Evolutionary conservation across 2,797 vertebrate species (phyloP).

Genomic region (Phoebastria nigripes): DNA sequence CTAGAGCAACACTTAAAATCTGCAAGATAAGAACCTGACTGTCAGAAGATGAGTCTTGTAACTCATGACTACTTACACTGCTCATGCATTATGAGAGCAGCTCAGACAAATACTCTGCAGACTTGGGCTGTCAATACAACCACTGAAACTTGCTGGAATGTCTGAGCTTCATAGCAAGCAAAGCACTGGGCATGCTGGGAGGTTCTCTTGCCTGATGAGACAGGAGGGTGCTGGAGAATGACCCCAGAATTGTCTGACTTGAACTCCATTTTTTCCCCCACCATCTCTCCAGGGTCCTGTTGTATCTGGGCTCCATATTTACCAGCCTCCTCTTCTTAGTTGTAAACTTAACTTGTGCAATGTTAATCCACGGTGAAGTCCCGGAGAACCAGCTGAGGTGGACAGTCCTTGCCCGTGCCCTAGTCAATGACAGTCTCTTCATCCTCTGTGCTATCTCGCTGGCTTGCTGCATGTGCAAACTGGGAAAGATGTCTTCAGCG

Average conservation of each 20-base stretch:
- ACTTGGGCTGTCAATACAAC: neutral
- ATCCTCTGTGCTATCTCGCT: constrained; percentile 90
- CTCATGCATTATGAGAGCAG: neutral
- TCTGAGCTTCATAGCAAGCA: neutral
- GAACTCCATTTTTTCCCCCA: neutral
- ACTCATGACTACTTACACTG: constrained; percentile 39
- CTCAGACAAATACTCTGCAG: neutral
- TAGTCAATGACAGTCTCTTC: constrained; percentile 91
- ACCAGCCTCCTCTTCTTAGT: constrained; percentile 87
- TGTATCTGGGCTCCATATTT: constrained; percentile 85
- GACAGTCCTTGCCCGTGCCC: constrained; percentile 83
- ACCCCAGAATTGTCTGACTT: neutral
- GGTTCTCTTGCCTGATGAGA: neutral
- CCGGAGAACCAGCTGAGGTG: constrained; percentile 80
- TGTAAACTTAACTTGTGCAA: constrained; percentile 89
- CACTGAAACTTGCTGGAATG: neutral
- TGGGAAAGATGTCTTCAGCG: constrained; percentile 94
- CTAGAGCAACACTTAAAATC: constrained; percentile 41
- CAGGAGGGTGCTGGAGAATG: neutral
- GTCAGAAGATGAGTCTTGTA: constrained; percentile 54
- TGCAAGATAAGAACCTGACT: constrained; percentile 51
- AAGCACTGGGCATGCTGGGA: neutral
- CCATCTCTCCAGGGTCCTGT: constrained; percentile 78
- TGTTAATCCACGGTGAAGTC: constrained; percentile 83
- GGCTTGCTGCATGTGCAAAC: constrained; percentile 89